Evolutionary conservation across 2,113 vertebrate genomes (phyloP).

Genomic region (Larimichthys crocea): DNA sequence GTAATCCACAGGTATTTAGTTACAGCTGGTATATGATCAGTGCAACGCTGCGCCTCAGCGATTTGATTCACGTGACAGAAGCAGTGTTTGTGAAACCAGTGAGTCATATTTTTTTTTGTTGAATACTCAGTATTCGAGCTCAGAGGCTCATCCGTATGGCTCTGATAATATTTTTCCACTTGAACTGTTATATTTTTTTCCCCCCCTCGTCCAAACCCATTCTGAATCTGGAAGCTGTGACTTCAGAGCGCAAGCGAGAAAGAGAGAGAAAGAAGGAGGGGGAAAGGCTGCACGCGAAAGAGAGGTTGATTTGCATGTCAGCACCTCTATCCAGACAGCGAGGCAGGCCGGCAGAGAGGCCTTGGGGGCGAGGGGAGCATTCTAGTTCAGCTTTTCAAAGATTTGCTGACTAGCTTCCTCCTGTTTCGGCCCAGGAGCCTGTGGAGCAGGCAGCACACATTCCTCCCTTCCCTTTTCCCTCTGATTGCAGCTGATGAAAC

Average conservation of each 20-base stretch:
- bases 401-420: constrained; percentile 82
- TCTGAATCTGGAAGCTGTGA: constrained; percentile 37
- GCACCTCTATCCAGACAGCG: constrained; percentile 71
- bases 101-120: constrained; percentile 53
- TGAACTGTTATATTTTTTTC: constrained; percentile 28
- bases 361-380: constrained; percentile 48
- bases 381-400: constrained; percentile 73
- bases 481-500: constrained; percentile 81
- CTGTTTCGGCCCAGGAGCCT: constrained; percentile 61
- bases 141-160: constrained; percentile 43
- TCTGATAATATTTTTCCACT: constrained; percentile 70
- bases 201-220: constrained; percentile 6
- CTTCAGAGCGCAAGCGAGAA: constrained; percentile 17
- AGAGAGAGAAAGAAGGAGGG: background rate
- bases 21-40: background rate
- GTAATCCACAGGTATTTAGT: constrained; percentile 23
- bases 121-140: constrained; percentile 31
- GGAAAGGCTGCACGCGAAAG: constrained; percentile 7
- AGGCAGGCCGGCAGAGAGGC: constrained; percentile 64
- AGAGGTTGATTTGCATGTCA: constrained; percentile 74
- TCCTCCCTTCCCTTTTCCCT: constrained; percentile 56
- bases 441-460: constrained; percentile 73
- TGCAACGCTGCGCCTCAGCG: background rate
- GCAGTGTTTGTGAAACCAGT: constrained; percentile 23
- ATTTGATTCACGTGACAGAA: constrained; percentile 25